A percentile compares a stretch with the other conserved stretches of the same genome.
phyloP scores from a whole-genome alignment of 2,113 vertebrate species.

The Thymallus thymallus region DNA sequence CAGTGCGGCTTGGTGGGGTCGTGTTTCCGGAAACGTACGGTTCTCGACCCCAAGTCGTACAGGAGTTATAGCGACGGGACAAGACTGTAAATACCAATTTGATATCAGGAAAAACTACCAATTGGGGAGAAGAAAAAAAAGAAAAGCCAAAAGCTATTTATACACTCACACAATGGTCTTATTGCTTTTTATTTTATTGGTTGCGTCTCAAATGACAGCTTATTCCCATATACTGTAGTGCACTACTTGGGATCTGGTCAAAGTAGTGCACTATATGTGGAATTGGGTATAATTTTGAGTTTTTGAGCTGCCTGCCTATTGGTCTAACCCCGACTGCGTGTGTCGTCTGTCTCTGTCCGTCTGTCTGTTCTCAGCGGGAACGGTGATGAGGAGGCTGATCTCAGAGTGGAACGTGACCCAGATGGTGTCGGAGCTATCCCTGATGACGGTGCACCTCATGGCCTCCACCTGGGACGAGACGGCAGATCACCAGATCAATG shows the following conservation, averaged over 20 bases:
- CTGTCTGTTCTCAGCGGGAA: conserved; percentile 77
- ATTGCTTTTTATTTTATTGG: not conserved
- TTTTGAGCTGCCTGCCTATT: not conserved
- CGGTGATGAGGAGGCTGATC: conserved; percentile 95
- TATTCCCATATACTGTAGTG: not conserved
- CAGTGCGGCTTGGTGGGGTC: no score
- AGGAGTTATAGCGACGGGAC: no score
- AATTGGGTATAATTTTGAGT: not conserved
- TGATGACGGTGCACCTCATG: conserved; percentile 95
- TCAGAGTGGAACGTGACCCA: conserved; percentile 97
- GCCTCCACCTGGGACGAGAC: conserved; percentile 92
- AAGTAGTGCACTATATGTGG: not conserved
- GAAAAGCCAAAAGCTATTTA: not conserved
- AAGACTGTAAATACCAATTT: no score
- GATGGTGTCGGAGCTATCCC: conserved; percentile 93
- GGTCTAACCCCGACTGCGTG: not conserved
- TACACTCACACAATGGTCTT: not conserved
- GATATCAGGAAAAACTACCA: no score
- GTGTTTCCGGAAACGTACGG: no score
- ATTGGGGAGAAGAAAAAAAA: no score
- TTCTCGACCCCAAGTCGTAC: no score
- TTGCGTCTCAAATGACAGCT: no score
- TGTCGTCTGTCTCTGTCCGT: conserved; percentile 29
- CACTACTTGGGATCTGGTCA: no score
- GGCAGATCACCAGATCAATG: conserved; percentile 87